These are phyloP conservation scores for Endotricha flammealis DNA, from an alignment of 2,888 invertebrate species.

Conservation along the genomic window DNA sequence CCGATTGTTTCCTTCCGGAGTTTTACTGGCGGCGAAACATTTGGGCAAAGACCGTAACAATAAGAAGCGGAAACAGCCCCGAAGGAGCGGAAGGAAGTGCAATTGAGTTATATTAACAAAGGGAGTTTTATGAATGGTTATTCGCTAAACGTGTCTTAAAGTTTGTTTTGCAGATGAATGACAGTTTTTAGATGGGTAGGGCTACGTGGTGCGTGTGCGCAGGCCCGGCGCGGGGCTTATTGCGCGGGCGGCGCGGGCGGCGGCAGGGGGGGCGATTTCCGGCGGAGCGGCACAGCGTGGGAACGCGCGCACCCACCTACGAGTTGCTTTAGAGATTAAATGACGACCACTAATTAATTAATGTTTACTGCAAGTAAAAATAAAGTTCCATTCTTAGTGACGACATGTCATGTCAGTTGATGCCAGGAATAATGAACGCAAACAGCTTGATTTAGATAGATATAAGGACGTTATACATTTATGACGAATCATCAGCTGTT, in stretches of 20 bases:
- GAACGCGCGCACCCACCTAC: constrained; percentile 69
- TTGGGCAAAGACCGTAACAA: constrained; percentile 10
- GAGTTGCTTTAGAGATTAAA: constrained; percentile 63
- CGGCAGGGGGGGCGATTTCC: constrained; percentile 51
- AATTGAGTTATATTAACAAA: constrained; percentile 47
- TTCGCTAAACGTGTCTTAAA: constrained; percentile 64
- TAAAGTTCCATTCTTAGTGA: constrained; percentile 41
- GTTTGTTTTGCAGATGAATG: constrained; percentile 59
- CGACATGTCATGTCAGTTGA: too few relatives aligned
- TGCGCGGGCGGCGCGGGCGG: constrained; percentile 32
- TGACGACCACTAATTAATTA: constrained; percentile 73
- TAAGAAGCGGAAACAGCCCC: constrained; percentile 14
- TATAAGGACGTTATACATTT: too few relatives aligned
- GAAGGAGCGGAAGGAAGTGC: constrained; percentile 56
- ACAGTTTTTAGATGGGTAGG: constrained; percentile 47
- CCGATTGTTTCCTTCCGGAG: constrained; percentile 20
- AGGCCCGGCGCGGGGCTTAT: constrained; percentile 62
- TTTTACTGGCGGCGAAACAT: constrained; percentile 9
- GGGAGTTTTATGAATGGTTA: constrained; percentile 49
- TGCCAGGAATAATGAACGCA: too few relatives aligned
- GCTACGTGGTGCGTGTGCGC: constrained; percentile 65
- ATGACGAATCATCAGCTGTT: too few relatives aligned
- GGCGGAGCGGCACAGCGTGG: constrained; percentile 72
- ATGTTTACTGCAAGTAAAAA: constrained; percentile 56
- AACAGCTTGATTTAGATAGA: too few relatives aligned